phyloP scores from a whole-genome alignment of 2,888 invertebrate species.

The Apamea epomidion region DNA sequence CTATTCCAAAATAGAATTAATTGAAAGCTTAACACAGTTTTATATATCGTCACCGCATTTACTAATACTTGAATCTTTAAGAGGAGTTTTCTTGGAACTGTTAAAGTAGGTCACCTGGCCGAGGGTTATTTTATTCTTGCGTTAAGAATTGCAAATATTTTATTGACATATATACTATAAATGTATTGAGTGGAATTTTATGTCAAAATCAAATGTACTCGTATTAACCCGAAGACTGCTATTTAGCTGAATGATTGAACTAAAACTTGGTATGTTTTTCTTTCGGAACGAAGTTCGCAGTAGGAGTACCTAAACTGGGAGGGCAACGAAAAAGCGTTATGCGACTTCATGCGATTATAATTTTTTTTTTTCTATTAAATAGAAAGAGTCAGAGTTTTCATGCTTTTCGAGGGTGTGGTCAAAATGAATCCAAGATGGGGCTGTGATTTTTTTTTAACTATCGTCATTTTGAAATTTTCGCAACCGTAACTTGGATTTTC shows the following conservation, averaged over 20 bases:
- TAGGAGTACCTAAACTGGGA: too few species aligned
- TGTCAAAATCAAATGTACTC: background rate
- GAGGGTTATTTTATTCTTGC: too few species aligned
- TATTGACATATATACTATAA: background rate
- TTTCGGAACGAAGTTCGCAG: too few species aligned
- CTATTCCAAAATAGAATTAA: background rate
- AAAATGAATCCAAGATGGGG: too few species aligned
- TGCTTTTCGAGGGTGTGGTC: too few species aligned
- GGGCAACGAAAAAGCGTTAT: too few species aligned
- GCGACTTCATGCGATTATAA: too few species aligned
- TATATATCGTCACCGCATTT: background rate
- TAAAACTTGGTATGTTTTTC: background rate
- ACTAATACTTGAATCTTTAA: background rate
- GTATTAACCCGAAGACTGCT: background rate
- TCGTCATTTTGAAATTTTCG: too few species aligned
- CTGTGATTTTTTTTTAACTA: too few species aligned
- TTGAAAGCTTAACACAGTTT: background rate
- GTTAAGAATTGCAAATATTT: background rate
- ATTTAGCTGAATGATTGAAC: background rate
- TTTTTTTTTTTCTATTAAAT: too few species aligned
- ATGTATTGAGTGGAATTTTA: background rate
- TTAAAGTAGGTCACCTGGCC: conserved; percentile 15
- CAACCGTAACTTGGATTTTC: too few species aligned
- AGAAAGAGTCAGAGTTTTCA: too few species aligned
- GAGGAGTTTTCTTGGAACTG: background rate